Evolutionary conservation across 2,113 vertebrate species (phyloP).

Genomic region (Labrus mixtus): DNA sequence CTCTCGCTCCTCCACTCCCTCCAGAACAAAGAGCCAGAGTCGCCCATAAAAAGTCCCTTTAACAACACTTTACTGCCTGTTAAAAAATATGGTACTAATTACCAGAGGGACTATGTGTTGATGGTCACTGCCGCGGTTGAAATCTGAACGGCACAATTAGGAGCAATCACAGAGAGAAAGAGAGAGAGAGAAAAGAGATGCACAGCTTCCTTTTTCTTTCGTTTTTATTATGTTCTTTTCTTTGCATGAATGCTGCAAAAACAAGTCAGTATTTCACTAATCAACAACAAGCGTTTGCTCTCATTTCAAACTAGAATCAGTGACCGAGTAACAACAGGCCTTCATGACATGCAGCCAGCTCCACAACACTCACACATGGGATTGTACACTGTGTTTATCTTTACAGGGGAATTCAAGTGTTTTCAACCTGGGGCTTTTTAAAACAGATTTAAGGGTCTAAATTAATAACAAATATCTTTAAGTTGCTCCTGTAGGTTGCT

Average conservation of each 20-base stretch:
- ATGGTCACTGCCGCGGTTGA: conserved; percentile 57
- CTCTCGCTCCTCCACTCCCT: conserved; percentile 10
- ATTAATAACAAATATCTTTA: no score
- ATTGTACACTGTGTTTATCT: neutral
- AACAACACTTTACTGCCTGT: conserved; percentile 69
- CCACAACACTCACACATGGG: neutral
- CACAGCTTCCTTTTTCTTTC: conserved; percentile 45
- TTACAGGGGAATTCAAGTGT: neutral
- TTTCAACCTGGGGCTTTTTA: neutral
- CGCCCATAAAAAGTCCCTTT: conserved; percentile 54
- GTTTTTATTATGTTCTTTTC: conserved; percentile 59
- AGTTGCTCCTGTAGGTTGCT: no score
- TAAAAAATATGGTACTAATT: conserved; percentile 70
- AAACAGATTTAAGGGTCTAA: no score
- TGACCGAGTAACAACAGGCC: conserved; percentile 22
- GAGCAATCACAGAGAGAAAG: conserved; percentile 36
- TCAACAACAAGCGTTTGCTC: conserved; percentile 57
- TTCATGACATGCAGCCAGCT: conserved; percentile 25
- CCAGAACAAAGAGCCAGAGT: conserved; percentile 58
- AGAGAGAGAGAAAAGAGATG: conserved; percentile 30
- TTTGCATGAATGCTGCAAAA: conserved; percentile 66
- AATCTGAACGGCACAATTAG: conserved; percentile 39
- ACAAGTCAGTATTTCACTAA: conserved; percentile 65
- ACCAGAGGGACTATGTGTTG: conserved; percentile 43
- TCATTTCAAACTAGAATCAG: conserved; percentile 45